Evolutionary conservation across 1,140 invertebrate species (phyloP).

Genomic region (Hyphantria cunea): DNA sequence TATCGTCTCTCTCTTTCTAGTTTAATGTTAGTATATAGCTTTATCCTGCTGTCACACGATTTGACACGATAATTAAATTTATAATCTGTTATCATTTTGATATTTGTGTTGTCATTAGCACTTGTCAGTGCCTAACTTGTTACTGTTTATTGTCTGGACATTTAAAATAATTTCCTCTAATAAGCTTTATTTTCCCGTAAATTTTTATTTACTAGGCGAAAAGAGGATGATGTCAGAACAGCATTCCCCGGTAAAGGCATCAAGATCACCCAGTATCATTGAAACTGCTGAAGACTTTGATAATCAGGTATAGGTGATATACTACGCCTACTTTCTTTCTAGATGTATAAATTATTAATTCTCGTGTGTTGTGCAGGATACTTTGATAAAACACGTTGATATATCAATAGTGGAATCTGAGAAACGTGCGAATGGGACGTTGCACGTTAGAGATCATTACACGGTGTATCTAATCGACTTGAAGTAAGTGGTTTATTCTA

Average conservation of each 20-base stretch:
- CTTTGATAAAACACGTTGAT: conserved; percentile 89
- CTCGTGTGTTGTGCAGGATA: conserved; percentile 83
- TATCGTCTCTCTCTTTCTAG: conserved; percentile 1
- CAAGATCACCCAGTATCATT: conserved; percentile 54
- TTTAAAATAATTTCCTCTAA: conserved; percentile 20
- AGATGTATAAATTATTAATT: conserved; percentile 42
- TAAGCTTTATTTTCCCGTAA: conserved; percentile 5
- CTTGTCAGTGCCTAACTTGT: conserved; percentile 13
- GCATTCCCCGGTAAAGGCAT: conserved; percentile 63
- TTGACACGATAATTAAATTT: conserved; percentile 1
- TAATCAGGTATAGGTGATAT: conserved; percentile 53
- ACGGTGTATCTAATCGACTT: conserved; percentile 93
- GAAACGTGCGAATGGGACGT: conserved; percentile 89
- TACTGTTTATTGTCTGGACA: conserved; percentile 26
- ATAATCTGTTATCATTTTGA: conserved; percentile 10
- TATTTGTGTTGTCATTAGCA: conserved; percentile 24
- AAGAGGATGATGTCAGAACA: conserved; percentile 62
- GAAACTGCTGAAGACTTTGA: conserved; percentile 66
- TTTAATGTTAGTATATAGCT: neutral
- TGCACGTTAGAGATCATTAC: conserved; percentile 92
- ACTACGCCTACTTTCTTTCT: conserved; percentile 59
- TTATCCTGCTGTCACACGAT: conserved; percentile 10
- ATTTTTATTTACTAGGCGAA: conserved; percentile 9
- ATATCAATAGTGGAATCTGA: conserved; percentile 92
- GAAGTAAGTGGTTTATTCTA: conserved; percentile 83